Evolutionary conservation across 2,888 invertebrate species (phyloP), one percentile per base, ranked within the genome.

Genomic region (Cosmorhoe ocellata): DNA sequence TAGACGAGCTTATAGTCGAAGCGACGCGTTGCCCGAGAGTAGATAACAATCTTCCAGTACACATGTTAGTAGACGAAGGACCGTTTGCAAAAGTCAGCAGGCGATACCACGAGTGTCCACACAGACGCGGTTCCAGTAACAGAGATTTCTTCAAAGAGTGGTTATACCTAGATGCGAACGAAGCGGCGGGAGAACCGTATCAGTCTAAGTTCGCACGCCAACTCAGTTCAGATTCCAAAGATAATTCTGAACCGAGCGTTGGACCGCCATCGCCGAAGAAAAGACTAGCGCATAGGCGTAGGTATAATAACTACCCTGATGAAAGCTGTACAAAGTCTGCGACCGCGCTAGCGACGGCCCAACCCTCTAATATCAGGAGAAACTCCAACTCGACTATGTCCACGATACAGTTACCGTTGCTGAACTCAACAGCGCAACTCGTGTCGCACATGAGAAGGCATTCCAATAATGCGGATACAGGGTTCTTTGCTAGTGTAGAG

Each of bases 321-420:
- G 91, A 90, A 51, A 88, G 86, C 51, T 90, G 90, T 51, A 88
- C 88, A 0, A 90, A 90, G 54, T 91, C 91, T 0, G 86, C 90
- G 0, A 89, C 88, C 69, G 90, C 91, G 0, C 66, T 91, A 13
- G 85, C 90, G 0, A 84, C 84, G 0, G 81, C 84, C 1, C 90
- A 89, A 44, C 79, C 84, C 0, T 88, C 90, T 3, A 91, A 88
- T 18, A 92, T 92, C 84, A 81, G 92, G 51, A 85, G 92, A 54
- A 92, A 92, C 74, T 92, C 91, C 1, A 92, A 90, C 60, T 93
- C 92, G 27, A 92, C 92, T 24, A 92, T 92, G 92, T 93, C 93
- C 0, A 92, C 92, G 0, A 85, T 93, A 54, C 92, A 93, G 64
- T 71, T 93, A 51, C 91, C 92, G 0, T 76, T 91, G 9, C 61